Percentiles rank a stretch among this genome's conserved stretches.
Evolutionary conservation across 2,888 invertebrate species (phyloP).

Genomic region (Ophioninae sp.): DNA sequence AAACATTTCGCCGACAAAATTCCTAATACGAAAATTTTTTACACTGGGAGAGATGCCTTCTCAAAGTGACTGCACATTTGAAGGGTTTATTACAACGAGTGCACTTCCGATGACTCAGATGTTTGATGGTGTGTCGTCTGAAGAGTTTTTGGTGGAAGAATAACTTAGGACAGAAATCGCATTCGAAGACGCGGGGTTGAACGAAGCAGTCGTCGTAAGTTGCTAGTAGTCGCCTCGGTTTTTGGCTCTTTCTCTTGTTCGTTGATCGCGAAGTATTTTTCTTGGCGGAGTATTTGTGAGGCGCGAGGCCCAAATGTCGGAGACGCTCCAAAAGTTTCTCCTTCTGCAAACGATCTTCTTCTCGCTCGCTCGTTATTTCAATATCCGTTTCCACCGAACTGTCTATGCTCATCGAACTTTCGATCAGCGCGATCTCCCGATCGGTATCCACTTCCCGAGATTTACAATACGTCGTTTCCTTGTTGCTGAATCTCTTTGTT

Average conservation of each 20-base stretch:
- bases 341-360: slow-evolving; percentile 15
- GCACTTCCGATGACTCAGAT: slow-evolving; percentile 53
- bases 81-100: slow-evolving; percentile 48
- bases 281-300: slow-evolving; percentile 20
- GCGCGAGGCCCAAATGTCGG: slow-evolving; percentile 34
- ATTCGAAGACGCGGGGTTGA: slow-evolving; percentile 56
- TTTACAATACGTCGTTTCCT: slow-evolving; percentile 23
- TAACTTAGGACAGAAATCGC: slow-evolving; percentile 57
- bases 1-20: background rate
- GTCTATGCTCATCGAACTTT: background rate
- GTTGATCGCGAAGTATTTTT: slow-evolving; percentile 12
- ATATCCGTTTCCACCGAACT: background rate
- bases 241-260: slow-evolving; percentile 37
- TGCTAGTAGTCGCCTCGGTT: slow-evolving; percentile 30
- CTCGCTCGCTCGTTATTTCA: background rate
- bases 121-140: slow-evolving; percentile 58
- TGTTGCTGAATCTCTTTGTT: slow-evolving; percentile 46
- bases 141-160: slow-evolving; percentile 57
- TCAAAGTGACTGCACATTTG: slow-evolving; percentile 18
- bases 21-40: slow-evolving; percentile 13
- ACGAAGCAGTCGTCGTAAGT: slow-evolving; percentile 41
- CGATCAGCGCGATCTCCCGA: background rate
- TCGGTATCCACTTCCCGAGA: slow-evolving; percentile 18
- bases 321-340: slow-evolving; percentile 28
- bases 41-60: slow-evolving; percentile 55